phyloP scores from a whole-genome alignment of 2,113 vertebrate genomes.

The Chroicocephalus ridibundus region DNA sequence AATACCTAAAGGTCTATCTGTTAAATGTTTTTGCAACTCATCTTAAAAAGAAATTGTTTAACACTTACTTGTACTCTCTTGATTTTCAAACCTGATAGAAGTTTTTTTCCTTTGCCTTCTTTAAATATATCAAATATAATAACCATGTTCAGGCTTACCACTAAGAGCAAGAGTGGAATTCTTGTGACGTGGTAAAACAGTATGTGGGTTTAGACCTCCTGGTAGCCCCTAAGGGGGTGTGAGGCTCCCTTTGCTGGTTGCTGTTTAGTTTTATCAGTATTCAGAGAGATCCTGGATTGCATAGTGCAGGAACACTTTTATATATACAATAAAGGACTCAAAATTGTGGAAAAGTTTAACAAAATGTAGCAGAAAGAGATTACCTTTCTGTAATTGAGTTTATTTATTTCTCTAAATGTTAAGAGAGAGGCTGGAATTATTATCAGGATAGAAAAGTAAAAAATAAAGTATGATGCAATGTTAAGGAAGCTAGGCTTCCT shows the following conservation, averaged over 20 bases:
- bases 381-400: background rate
- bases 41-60: background rate
- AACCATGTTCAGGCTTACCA: background rate
- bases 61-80: background rate
- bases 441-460: background rate
- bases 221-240: background rate
- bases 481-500: slow-evolving; percentile 61
- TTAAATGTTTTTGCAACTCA: background rate
- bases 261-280: background rate
- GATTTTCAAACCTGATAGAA: background rate
- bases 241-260: background rate
- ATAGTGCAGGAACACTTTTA: background rate
- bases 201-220: background rate
- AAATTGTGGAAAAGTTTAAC: background rate
- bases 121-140: background rate
- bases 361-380: background rate
- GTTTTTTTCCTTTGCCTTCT: background rate
- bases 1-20: background rate
- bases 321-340: background rate
- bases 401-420: background rate
- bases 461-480: slow-evolving; percentile 57
- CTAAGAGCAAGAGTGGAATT: background rate
- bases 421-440: background rate
- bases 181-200: background rate
- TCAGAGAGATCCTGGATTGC: background rate